Evolutionary conservation across 2,888 invertebrate genomes (phyloP).

Genomic region (Abrostola tripartita): DNA sequence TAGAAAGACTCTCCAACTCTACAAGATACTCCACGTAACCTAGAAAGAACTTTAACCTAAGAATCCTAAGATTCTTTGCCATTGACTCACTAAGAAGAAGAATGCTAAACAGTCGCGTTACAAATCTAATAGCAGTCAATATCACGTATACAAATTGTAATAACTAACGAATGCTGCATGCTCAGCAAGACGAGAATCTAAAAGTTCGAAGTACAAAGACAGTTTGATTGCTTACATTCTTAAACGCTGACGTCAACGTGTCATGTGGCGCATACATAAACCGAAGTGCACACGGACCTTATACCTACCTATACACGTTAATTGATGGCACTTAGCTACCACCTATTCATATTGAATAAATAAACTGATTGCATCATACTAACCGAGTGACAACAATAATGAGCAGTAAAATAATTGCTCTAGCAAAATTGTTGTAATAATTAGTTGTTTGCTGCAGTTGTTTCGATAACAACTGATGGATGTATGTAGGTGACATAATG

Average conservation of each 20-base stretch:
- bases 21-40: too few species aligned
- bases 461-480: constrained; percentile 44
- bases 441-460: constrained; percentile 47
- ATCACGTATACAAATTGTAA: not conserved
- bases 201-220: constrained; percentile 14
- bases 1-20: too few species aligned
- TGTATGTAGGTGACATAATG: constrained; percentile 31
- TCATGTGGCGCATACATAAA: constrained; percentile 46
- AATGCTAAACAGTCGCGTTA: not conserved
- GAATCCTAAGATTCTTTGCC: too few species aligned
- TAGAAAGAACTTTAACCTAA: too few species aligned
- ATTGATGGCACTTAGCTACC: constrained; percentile 44
- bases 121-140: not conserved
- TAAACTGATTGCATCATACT: constrained; percentile 34
- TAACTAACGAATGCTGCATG: not conserved
- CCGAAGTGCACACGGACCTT: constrained; percentile 29
- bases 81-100: too few species aligned
- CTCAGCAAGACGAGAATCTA: not conserved
- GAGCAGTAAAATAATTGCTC: constrained; percentile 37
- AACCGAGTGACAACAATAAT: constrained; percentile 32
- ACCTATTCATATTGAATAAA: constrained; percentile 46
- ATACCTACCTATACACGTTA: constrained; percentile 27
- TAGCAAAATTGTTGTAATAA: constrained; percentile 34
- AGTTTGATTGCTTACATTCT: constrained; percentile 41
- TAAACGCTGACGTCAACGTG: constrained; percentile 39